phyloP scores from a whole-genome alignment of 2,113 vertebrate genomes.

The Pica pica region DNA sequence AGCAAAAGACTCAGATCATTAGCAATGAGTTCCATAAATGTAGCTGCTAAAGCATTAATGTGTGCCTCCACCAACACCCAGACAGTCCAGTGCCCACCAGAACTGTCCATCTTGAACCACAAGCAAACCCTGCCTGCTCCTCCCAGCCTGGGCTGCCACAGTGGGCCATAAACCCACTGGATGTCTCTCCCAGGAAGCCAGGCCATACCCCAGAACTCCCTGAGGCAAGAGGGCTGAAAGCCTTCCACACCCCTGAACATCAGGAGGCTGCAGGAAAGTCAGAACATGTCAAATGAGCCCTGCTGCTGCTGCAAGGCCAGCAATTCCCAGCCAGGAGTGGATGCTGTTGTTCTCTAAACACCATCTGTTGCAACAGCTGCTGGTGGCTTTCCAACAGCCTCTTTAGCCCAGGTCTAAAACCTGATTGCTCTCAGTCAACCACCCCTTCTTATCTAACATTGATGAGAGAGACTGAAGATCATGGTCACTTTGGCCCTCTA shows the following conservation, averaged over 20 bases:
- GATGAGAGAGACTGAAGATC: not conserved
- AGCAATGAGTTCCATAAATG: not conserved
- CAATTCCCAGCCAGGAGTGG: not conserved
- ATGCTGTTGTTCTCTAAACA: not conserved
- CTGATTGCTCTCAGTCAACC: not conserved
- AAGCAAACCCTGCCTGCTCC: not conserved
- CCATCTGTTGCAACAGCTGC: conserved; percentile 53
- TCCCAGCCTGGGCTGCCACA: not conserved
- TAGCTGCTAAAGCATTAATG: not conserved
- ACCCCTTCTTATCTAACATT: not conserved
- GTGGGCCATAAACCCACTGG: not conserved
- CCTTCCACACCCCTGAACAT: not conserved
- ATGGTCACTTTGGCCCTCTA: not conserved
- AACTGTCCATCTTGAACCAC: not conserved
- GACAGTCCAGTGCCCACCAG: not conserved
- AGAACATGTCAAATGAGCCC: not conserved
- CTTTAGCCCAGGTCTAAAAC: not conserved
- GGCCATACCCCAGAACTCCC: not conserved
- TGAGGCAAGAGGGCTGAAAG: not conserved
- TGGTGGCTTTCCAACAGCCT: conserved; percentile 21
- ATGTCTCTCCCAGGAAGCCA: not conserved
- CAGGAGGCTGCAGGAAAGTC: not conserved
- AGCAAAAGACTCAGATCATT: not conserved
- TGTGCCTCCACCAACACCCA: not conserved
- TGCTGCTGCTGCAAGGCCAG: not conserved